phyloP scores from a whole-genome alignment of 2,113 vertebrate species.

The Clarias gariepinus region DNA sequence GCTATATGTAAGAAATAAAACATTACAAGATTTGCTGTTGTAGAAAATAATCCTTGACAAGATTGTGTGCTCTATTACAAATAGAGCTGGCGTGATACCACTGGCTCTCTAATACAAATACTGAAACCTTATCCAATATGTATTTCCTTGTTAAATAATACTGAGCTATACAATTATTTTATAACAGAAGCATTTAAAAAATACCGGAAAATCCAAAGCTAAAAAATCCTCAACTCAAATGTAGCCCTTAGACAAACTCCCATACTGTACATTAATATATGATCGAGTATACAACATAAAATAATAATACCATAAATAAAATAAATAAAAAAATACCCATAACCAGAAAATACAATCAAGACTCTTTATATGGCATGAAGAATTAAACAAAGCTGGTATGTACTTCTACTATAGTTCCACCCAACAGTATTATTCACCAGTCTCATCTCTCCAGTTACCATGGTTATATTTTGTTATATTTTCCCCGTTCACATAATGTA shows the following conservation, averaged over 20 bases:
- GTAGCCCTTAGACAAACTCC: not conserved
- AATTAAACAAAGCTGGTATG: not conserved
- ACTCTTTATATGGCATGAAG: not conserved
- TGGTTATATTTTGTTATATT: not conserved
- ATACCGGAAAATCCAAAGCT: no score
- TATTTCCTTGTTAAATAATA: not conserved
- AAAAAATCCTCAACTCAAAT: not conserved
- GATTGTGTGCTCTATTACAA: no score
- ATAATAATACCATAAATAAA: not conserved
- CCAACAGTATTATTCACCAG: not conserved
- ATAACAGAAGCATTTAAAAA: not conserved
- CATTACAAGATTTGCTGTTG: not conserved
- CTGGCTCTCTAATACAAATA: not conserved
- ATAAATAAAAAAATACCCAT: not conserved
- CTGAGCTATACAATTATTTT: not conserved
- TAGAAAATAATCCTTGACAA: not conserved
- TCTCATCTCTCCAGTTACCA: not conserved
- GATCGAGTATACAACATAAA: not conserved
- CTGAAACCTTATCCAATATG: not conserved
- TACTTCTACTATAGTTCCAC: not conserved
- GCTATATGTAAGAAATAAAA: not conserved
- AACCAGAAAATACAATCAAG: no score
- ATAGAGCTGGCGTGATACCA: not conserved
- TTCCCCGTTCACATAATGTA: conserved; percentile 1
- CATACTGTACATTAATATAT: not conserved